These are phyloP conservation scores for Lycaon pictus DNA, from an alignment of 2,113 vertebrate species.

Conservation along the genomic window DNA sequence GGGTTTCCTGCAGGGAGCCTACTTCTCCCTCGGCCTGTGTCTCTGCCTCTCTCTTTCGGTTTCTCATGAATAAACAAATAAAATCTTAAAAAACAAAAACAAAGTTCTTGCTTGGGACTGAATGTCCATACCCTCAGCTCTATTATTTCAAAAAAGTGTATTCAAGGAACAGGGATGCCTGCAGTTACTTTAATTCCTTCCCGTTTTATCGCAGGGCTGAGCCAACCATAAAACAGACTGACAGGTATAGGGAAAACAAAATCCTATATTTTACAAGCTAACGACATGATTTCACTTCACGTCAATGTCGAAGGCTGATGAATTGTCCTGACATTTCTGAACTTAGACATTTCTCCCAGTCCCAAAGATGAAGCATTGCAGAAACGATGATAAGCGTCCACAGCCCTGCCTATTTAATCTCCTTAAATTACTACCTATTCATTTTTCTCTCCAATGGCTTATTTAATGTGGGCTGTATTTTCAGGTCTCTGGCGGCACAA, in stretches of 20 bases:
- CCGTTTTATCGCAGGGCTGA: slow-evolving; percentile 49
- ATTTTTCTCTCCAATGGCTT: slow-evolving; percentile 71
- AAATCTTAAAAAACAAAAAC: no score
- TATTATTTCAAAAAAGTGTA: slow-evolving; percentile 45
- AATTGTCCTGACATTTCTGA: slow-evolving; percentile 84
- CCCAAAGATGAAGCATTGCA: slow-evolving; percentile 75
- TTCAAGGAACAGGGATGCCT: background rate
- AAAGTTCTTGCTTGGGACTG: background rate
- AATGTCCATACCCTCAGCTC: background rate
- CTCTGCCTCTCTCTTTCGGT: no score
- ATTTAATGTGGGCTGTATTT: slow-evolving; percentile 73
- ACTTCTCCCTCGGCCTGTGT: no score
- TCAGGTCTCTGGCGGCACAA: background rate
- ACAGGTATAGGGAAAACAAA: slow-evolving; percentile 57
- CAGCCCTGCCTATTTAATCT: slow-evolving; percentile 58
- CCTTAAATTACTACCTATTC: slow-evolving; percentile 58
- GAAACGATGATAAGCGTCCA: slow-evolving; percentile 79
- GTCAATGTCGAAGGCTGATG: slow-evolving; percentile 71
- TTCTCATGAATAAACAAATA: no score
- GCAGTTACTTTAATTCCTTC: slow-evolving; percentile 50
- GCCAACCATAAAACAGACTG: slow-evolving; percentile 55
- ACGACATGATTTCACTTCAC: slow-evolving; percentile 75
- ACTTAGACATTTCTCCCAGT: slow-evolving; percentile 67
- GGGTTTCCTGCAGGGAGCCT: no score
- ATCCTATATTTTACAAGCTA: slow-evolving; percentile 76